Percentiles rank a stretch among this genome's conserved stretches.
Conservation (phyloP, 2,797 vertebrate species). For the Crocidura indochinensis region DNA sequence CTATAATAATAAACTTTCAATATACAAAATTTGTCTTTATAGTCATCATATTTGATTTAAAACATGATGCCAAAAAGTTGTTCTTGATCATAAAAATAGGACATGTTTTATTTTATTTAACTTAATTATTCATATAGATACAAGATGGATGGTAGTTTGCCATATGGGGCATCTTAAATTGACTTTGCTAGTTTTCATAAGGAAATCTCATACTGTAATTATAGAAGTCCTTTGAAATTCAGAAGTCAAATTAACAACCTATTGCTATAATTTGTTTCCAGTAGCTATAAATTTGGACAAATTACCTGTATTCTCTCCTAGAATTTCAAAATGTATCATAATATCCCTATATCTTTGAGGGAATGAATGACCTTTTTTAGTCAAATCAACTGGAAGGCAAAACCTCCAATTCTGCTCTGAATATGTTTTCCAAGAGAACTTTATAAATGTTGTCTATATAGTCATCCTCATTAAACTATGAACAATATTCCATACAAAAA, state of each 20-base stretch:
- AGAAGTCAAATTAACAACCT: neutral
- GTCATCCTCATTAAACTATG: neutral
- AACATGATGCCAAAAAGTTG: neutral
- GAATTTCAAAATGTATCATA: neutral
- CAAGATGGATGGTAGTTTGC: neutral
- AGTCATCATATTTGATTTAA: neutral
- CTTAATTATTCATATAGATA: neutral
- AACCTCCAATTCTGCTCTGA: neutral
- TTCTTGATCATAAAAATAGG: neutral
- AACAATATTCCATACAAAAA: neutral
- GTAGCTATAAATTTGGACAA: neutral
- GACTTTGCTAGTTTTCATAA: neutral
- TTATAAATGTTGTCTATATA: neutral
- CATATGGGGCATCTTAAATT: neutral
- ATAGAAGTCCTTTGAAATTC: neutral
- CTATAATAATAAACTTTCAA: neutral
- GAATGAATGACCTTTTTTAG: neutral
- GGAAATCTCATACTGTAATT: neutral
- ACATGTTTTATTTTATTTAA: neutral
- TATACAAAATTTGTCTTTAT: neutral
- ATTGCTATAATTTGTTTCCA: neutral
- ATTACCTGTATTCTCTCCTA: neutral
- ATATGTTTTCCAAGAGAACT: neutral
- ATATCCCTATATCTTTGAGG: neutral
- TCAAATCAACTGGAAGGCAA: neutral